phyloP scores from a whole-genome alignment of 2,797 vertebrate species.

The Gallirallus australis region DNA sequence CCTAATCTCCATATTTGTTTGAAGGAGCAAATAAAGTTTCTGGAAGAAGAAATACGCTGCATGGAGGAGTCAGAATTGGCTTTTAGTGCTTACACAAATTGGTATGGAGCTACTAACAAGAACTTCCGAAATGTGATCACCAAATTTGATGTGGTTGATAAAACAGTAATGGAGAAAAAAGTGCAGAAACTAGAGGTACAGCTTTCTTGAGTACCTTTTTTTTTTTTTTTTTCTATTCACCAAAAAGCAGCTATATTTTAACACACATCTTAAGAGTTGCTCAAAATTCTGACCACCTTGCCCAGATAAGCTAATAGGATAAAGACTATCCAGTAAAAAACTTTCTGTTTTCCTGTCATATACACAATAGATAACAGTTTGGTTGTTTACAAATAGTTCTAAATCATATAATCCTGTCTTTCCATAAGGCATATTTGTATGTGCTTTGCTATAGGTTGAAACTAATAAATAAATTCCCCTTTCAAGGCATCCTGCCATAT shows the following conservation, averaged over 20 bases:
- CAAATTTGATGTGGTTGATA: slow-evolving; percentile 85
- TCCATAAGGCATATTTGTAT: neutral
- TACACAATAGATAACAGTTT: neutral
- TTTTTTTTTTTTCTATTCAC: neutral
- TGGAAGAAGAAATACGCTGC: slow-evolving; percentile 91
- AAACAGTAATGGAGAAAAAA: slow-evolving; percentile 88
- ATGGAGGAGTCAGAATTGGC: slow-evolving; percentile 89
- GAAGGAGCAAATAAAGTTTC: slow-evolving; percentile 91
- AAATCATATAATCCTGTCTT: neutral
- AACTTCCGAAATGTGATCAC: slow-evolving; percentile 84
- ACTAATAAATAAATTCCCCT: neutral
- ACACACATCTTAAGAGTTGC: neutral
- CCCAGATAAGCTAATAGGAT: neutral
- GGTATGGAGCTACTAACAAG: slow-evolving; percentile 86
- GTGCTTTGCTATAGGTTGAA: neutral
- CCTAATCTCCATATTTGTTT: neutral
- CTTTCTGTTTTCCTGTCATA: neutral
- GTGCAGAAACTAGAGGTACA: slow-evolving; percentile 92
- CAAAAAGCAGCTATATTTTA: neutral
- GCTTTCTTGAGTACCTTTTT: neutral
- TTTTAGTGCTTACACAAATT: slow-evolving; percentile 87
- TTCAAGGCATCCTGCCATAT: neutral
- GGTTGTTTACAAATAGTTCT: neutral
- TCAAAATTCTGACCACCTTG: neutral
- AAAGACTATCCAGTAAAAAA: neutral